Evolutionary conservation across 2,888 invertebrate species (phyloP), one percentile per base, ranked within the genome.

Genomic region (Agrilus mali): DNA sequence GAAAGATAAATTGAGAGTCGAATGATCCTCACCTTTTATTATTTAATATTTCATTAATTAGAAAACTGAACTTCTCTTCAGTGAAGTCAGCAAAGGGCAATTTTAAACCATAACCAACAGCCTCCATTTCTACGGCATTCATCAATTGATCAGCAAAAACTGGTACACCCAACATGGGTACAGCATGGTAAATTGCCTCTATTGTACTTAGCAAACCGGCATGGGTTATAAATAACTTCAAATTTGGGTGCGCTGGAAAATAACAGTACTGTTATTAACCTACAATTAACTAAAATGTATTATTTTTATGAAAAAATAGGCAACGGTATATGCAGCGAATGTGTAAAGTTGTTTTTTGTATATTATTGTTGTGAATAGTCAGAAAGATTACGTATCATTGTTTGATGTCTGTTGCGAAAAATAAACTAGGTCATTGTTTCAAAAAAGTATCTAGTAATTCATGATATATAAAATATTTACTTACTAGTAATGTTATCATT

Each of bases 31-130:
- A 60, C 42, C 52, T 61, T 3, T 50, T 47, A 44, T 72, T 64
- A 2, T 52, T 51, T 3, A 68, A 53, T 3, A 69, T 51, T 40
- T 62, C 57, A 2, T 63, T 49, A 20, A 72, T 60, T 14, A 62
- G 62, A 31, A 56, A 48, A 1, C 60, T 52, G 12, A 71, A 46
- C 10, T 56, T 55, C 44, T 66, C 65, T 43, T 66, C 65, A 13
- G 60, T 61, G 10, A 72, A 48, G 7, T 59, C 55, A 16, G 64
- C 59, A 44, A 65, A 66, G 13, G 54, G 55, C 6, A 71, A 42
- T 5, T 54, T 55, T 6, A 64, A 45, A 1, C 64, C 68, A 39
- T 61, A 65, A 7, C 71, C 72, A 12, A 32, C 8, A 2, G 8
- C 12, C 31, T 36, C 44, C 3, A 45, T 42, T 14, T 33, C 38